These are phyloP conservation scores for Caenorhabditis remanei DNA, from an alignment of 1,140 invertebrate genomes.

Conservation along the genomic window DNA sequence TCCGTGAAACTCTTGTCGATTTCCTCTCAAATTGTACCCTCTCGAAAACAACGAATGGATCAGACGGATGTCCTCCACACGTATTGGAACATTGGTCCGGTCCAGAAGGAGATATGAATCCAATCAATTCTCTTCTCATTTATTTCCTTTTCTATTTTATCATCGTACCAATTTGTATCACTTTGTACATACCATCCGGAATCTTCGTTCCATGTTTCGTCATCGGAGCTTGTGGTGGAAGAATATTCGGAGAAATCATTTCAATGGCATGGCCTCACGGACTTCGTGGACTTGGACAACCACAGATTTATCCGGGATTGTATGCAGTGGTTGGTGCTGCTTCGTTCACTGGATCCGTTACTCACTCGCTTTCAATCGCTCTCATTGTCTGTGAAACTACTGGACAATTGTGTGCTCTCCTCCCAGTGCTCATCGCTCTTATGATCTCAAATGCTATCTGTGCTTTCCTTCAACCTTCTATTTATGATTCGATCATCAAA, in stretches of 20 bases:
- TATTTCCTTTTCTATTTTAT: constrained; percentile 84
- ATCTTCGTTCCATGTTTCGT: constrained; percentile 96
- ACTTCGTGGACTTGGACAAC: constrained; percentile 83
- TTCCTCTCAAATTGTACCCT: constrained; percentile 76
- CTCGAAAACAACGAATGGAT: constrained; percentile 65
- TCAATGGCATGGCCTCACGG: constrained; percentile 86
- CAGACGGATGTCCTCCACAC: constrained; percentile 66
- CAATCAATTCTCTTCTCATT: constrained; percentile 36
- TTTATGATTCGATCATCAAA: constrained; percentile 97
- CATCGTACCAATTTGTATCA: constrained; percentile 92
- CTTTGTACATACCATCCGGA: constrained; percentile 92
- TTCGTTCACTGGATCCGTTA: constrained; percentile 81
- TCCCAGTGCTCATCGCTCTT: constrained; percentile 90
- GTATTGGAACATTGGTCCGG: constrained; percentile 73
- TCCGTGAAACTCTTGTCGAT: constrained; percentile 75
- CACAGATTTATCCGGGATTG: constrained; percentile 86
- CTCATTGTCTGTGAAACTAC: constrained; percentile 99
- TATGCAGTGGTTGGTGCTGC: constrained; percentile 81
- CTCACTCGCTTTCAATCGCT: constrained; percentile 95
- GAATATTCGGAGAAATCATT: constrained; percentile 88
- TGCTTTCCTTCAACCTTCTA: constrained; percentile 90
- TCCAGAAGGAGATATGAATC: constrained; percentile 53
- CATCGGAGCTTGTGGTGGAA: constrained; percentile 91
- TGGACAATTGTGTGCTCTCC: constrained; percentile 94
- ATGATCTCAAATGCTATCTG: constrained; percentile 93